Evolutionary conservation across 2,113 vertebrate genomes (phyloP), one percentile per base, ranked within the genome.

Genomic region (Zapus hudsonius): DNA sequence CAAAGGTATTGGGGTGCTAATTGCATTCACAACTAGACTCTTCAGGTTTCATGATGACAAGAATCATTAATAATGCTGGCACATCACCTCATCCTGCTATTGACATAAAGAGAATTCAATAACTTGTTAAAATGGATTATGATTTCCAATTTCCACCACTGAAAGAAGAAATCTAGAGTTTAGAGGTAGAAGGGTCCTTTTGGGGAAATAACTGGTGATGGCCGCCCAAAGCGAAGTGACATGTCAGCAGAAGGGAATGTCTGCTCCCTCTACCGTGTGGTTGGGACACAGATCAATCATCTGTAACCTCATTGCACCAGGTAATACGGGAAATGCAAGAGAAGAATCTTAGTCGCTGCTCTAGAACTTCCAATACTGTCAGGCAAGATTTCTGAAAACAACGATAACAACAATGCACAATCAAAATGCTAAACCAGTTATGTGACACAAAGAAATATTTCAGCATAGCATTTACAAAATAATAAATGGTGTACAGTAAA

Each of bases 371-470:
- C 40, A 70, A 69, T 74, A 42, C 85, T 80, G 80, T 89, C 73
- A 90, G 66, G 67, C 15, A 90, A 92, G 31, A 85, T 90, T 85
- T 94, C 61, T 75, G 6, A 52, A 52, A 66, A 91, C 13, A 86
- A 63, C 6, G 89, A 3, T 69, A 87, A 55, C 23, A 47, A 29
- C 9, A 73, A 38, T 7, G 86, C 69, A 59, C 23, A 72, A 73
- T 36, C 44, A 87, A 93, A 84, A 70, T 16, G 22, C 25, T 80
- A 81, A 91, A 20, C 33, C 38, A 79, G 55, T 13, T 88, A 33
- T 64, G 36, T 91, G 25, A 83, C 42, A 69, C 25, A 88, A 90
- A 92, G 55, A 84, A 94, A 27, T 40, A 78, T 66, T 0, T 7
- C 27, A 69, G 5, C 19, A 63, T 31, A 10, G 15, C 52, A 31